Evolutionary conservation across 2,888 invertebrate species (phyloP).

Genomic region (Drosophila sordidula): DNA sequence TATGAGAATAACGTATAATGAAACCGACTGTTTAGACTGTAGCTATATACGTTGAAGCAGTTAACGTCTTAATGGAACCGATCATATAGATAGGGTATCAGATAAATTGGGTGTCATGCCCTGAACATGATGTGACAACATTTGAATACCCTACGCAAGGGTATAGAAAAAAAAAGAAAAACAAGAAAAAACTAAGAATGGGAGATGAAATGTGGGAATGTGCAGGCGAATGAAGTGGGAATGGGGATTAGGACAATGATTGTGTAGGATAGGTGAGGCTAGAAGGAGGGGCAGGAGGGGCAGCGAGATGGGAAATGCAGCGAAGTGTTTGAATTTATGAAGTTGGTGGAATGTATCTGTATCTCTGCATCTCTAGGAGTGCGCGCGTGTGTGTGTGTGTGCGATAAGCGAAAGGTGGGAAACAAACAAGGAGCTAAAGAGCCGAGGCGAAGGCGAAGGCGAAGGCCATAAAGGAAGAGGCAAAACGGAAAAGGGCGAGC

Average conservation of each 20-base stretch:
- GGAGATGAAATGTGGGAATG: conserved; percentile 1
- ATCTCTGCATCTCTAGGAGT: conserved; percentile 42
- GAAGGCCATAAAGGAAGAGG: conserved; percentile 39
- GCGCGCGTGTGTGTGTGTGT: conserved; percentile 25
- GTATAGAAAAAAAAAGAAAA: conserved; percentile 6
- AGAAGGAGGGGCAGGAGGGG: neutral
- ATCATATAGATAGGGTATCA: conserved; percentile 1
- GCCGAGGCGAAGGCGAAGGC: conserved; percentile 36
- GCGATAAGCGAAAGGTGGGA: conserved; percentile 58
- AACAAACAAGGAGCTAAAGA: conserved; percentile 56
- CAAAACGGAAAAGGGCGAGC: conserved; percentile 57
- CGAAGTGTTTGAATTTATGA: conserved; percentile 67
- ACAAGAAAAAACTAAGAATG: conserved; percentile 4
- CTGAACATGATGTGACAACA: conserved; percentile 29
- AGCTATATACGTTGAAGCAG: no score
- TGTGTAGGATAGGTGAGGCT: conserved; percentile 18
- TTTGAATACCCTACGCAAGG: conserved; percentile 10
- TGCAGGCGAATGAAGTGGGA: conserved; percentile 37
- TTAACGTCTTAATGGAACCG: no score
- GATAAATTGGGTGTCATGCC: neutral
- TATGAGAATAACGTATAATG: conserved; percentile 7
- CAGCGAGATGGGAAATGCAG: neutral
- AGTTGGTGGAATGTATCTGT: conserved; percentile 50
- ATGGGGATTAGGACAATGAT: conserved; percentile 62
- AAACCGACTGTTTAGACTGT: no score